Base-by-base conservation (phyloP, 2,797 vertebrate genomes). In the Morus bassanus region DNA sequence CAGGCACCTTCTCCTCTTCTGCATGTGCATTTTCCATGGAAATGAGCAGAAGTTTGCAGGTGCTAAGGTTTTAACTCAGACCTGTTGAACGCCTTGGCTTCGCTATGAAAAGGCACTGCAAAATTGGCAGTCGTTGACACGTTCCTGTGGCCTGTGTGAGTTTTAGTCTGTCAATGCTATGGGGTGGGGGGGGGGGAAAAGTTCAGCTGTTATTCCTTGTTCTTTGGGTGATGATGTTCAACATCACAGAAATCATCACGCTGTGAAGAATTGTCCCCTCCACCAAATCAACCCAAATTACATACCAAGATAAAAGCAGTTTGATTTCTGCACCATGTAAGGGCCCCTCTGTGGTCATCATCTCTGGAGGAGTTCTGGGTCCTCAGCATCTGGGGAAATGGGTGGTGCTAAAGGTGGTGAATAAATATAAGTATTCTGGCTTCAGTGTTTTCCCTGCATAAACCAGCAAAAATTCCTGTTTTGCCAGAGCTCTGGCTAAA, bases 81-180 rank as follows among this genome's bases (percentile, higher is more conserved):
- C 33, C 8, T 24, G 7, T 16, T 11, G 41, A 65, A 17, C 4
- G 14, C 11, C 11, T 10, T 51, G 53, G 3, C 27, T 27, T 82
- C 60, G 18, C 59, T 21, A 8, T 28, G 30, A 12, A 92, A 77
- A 50, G 27, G 30, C 19, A 3, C 22, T 10, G 22, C 25, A 57
- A 30, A 56, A 53, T 0, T 4, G 1, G 23, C 33, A 11, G 4
- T 35, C 2, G 2, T 6, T 30, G 28, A 3, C 50, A 24, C 1
- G 0, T 21, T 81, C n/a, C n/a, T 30, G 5, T 37, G 37, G 41
- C 14, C 14, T 2, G 0, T 31, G 39, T 7, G 24, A 60, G 12
- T 31, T 75, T 73, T 13, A 61, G 31, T 27, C 31, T 64, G 39
- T 35, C 15, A 22, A 1, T 33, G 12, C 3, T 4, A 16, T 1